Base-by-base conservation (phyloP, 2,888 invertebrate genomes). In the Stenotaenia linearis region DNA sequence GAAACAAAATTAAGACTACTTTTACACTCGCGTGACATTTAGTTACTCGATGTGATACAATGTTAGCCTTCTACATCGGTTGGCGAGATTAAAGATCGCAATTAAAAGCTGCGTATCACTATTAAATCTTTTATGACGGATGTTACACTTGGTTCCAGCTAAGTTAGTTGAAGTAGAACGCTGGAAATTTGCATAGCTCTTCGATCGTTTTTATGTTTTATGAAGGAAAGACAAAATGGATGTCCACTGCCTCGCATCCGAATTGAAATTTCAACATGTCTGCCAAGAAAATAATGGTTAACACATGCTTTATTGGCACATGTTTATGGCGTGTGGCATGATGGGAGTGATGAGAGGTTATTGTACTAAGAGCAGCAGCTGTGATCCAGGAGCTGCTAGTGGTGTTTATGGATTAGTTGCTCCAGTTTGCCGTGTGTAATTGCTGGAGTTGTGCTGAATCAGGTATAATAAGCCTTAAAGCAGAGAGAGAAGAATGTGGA, bases 291-390 rank as follows among this genome's bases (percentile, higher is more conserved):
- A 69, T 69, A 69, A 69, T 69, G 69, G 69, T 69, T 69, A 69
- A 69, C 69, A 69, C 69, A 69, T 69, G 69, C 69, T 69, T 28
- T 69, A 69, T 23, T 69, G 69, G 69, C 69, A 69, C 69, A 69
- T 69, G 69, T 69, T 69, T 69, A 69, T 69, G 69, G 69, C 69
- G 69, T 69, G 69, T 69, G 69, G 69, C 69, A 69, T 69, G 69
- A 69, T 69, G 69, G 69, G 69, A 69, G 69, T 69, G 69, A 69
- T 69, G 69, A 69, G 69, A 69, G 69, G 69, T 69, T 69, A 69
- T 69, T 69, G 69, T 69, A 69, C 69, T 28, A 69, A 69, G 69
- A 69, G 69, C 69, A 69, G 69, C 69, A 69, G 69, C 69, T 69
- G 69, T 23, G 69, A 69, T 69, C 69, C 69, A 28, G 69, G 69